Conservation (phyloP, 2,888 invertebrate species). For the Cheilosia vernalis region DNA sequence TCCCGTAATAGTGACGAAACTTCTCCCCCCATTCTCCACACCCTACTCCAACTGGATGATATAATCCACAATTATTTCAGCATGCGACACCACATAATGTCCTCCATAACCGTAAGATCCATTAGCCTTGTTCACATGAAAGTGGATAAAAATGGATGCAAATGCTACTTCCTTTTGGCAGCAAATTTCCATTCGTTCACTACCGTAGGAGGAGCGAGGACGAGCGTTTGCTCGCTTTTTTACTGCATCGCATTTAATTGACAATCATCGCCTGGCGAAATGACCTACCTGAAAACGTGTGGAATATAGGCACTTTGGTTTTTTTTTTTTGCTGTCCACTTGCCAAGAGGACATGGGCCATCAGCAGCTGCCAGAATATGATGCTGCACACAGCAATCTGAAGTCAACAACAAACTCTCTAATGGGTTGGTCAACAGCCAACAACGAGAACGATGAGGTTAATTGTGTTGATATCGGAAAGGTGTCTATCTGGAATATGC, state of each 20-base stretch:
- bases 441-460: conserved; percentile 32
- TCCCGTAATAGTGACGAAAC: no score
- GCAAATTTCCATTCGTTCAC: conserved; percentile 39
- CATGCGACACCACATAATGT: conserved; percentile 22
- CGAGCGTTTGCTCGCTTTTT: conserved; percentile 12
- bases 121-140: conserved; percentile 47
- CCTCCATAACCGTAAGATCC: conserved; percentile 12
- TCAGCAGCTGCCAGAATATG: conserved; percentile 18
- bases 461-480: conserved; percentile 37
- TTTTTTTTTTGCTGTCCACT: background rate
- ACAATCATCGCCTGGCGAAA: conserved; percentile 50
- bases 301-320: background rate
- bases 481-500: conserved; percentile 1
- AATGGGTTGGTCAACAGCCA: conserved; percentile 56
- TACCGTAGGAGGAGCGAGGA: background rate
- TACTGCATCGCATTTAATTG: conserved; percentile 44
- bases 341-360: conserved; percentile 29
- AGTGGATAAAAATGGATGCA: conserved; percentile 31
- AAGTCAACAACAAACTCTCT: conserved; percentile 42
- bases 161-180: conserved; percentile 12
- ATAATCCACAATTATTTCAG: conserved; percentile 17
- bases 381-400: conserved; percentile 23
- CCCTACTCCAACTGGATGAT: background rate
- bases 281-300: conserved; percentile 42
- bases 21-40: no score